Conservation (phyloP, 2,113 vertebrate species). For the Columba janthina region DNA sequence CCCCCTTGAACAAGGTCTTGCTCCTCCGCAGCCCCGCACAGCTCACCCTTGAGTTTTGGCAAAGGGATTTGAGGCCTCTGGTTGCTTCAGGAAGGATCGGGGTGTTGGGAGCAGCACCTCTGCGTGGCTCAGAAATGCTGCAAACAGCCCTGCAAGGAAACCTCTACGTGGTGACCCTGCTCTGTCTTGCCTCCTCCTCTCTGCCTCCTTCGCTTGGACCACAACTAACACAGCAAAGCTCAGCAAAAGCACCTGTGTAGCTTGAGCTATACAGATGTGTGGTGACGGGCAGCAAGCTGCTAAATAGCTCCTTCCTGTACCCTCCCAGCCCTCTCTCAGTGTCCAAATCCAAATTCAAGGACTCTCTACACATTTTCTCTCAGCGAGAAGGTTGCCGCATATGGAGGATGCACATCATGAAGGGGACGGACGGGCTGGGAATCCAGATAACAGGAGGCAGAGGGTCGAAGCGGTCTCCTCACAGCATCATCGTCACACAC, state of each 20-base stretch:
- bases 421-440: conserved; percentile 89
- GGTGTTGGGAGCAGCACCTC: background rate
- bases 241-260: background rate
- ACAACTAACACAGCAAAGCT: conserved; percentile 18
- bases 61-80: background rate
- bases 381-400: conserved; percentile 89
- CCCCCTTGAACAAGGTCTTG: background rate
- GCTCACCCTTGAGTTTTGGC: background rate
- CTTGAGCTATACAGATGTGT: background rate
- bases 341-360: conserved; percentile 48
- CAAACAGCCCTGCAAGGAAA: background rate
- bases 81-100: background rate
- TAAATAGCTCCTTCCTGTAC: background rate
- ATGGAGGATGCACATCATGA: conserved; percentile 98
- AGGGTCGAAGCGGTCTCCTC: conserved; percentile 91
- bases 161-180: background rate
- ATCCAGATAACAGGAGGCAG: conserved; percentile 95
- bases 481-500: conserved; percentile 90
- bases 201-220: conserved; percentile 40
- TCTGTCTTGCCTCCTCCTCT: conserved; percentile 42
- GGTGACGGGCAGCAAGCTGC: conserved; percentile 22
- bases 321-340: background rate
- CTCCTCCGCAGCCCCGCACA: background rate
- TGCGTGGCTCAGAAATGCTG: background rate
- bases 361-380: conserved; percentile 66